A percentile compares a stretch with the other conserved stretches of the same genome.
phyloP scores from a whole-genome alignment of 2,888 invertebrate species.

The Drosophila pseudotalamancana region DNA sequence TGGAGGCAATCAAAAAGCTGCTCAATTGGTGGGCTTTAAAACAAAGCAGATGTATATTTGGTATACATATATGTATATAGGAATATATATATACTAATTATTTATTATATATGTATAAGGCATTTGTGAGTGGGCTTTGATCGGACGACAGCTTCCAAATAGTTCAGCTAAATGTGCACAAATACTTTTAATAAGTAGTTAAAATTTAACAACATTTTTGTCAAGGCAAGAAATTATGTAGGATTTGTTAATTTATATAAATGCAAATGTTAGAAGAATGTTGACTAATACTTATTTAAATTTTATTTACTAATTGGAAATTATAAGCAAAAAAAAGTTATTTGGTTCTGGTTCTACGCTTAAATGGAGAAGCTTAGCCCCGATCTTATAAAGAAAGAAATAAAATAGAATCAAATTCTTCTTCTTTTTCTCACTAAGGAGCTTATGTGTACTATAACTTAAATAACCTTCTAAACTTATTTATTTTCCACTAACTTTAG shows the following conservation, averaged over 20 bases:
- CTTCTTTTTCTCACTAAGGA: no score
- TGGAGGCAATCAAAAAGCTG: slow-evolving; percentile 34
- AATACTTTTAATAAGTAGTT: background rate
- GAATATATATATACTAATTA: no score
- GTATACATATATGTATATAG: background rate
- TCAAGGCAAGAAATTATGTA: no score
- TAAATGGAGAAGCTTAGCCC: no score
- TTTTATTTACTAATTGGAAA: background rate
- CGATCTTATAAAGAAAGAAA: no score
- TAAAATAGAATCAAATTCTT: no score
- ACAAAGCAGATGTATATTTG: slow-evolving; percentile 18
- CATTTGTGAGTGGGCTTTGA: slow-evolving; percentile 7
- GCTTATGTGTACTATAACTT: no score
- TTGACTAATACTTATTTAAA: background rate
- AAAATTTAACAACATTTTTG: background rate
- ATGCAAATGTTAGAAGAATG: background rate
- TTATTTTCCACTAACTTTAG: no score
- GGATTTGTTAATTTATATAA: background rate
- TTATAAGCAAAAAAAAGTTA: background rate
- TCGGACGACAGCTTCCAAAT: slow-evolving; percentile 7
- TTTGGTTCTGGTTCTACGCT: no score
- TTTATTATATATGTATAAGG: background rate
- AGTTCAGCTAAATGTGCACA: background rate
- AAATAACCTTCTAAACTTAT: no score
- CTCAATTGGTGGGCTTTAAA: slow-evolving; percentile 30